Base-by-base conservation (phyloP, 2,113 vertebrate species). In the Cichladusa arquata region DNA sequence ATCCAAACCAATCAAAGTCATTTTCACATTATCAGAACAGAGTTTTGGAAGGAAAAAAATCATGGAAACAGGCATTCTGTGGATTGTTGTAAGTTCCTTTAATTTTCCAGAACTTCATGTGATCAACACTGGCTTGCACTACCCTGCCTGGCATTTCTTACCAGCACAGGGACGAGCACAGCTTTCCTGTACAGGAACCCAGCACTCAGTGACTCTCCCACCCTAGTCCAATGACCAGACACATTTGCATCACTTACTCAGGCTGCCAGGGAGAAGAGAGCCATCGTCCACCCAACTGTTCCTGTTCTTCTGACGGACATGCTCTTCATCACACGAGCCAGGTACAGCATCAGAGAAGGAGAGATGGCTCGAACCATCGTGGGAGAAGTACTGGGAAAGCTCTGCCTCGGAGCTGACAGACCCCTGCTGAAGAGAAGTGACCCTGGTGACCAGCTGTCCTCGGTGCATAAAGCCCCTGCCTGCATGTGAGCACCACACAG, bases 381-480 rank as follows among this genome's bases (percentile, higher is more conserved):
- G 98, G 2, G 97, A 96, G 85, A 99, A 99, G 97, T 98, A 99
- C 77, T 99, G 99, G 54, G 99, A 98, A 60, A 99, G 97, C 54
- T 99, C 99, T 2, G 97, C 82, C 94, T 99, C 99, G 0, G 99
- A 99, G 90, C 98, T 98, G 67, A 99, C 93, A 2, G 99, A 98
- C 9, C 98, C 98, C 98, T 99, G 98, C 97, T 94, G 97, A 81
- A 94, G 87, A 78, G 57, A 93, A n/a, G 71, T 9, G 38, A 70
- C 71, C 40, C 34, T 87, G 45, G 73, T 93, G 64, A 96, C 67
- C 4, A 8, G 64, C 7, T 5, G 1, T 23, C 36, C 16, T 19
- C 0, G 0, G 42, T 33, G 31, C 12, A 34, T 71, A 42, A 83
- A 74, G 36, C 11, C 33, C 22, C 23, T 20, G 19, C 19, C 42